phyloP scores from a whole-genome alignment of 2,113 vertebrate genomes.

The Elephantulus edwardii region DNA sequence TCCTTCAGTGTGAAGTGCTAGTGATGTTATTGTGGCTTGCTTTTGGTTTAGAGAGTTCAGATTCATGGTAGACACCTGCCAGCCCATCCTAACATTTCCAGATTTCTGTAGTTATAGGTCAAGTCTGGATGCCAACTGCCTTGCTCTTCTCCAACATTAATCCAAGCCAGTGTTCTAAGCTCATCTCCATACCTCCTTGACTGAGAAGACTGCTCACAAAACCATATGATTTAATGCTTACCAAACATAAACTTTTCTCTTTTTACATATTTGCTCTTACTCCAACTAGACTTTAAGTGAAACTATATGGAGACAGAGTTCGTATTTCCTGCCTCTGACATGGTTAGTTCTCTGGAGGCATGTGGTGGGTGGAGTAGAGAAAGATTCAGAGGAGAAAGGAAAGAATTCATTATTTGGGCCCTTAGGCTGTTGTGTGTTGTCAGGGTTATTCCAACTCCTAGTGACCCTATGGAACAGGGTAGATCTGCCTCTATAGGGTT shows the following conservation, averaged over 20 bases:
- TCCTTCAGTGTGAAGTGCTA: not conserved
- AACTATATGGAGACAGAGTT: not conserved
- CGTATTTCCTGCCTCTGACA: not conserved
- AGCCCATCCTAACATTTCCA: not conserved
- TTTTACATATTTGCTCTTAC: not conserved
- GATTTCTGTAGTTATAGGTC: not conserved
- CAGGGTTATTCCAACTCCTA: not conserved
- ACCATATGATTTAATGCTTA: not conserved
- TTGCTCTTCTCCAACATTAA: not conserved
- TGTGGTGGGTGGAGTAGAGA: not conserved
- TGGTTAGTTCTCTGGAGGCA: not conserved
- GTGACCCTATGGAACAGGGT: not conserved
- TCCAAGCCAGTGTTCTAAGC: not conserved
- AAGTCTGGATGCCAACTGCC: not conserved
- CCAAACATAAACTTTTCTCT: not conserved
- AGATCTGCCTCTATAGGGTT: not conserved
- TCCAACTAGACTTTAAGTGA: not conserved
- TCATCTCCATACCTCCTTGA: not conserved
- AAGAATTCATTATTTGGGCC: not conserved
- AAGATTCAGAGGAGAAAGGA: not conserved
- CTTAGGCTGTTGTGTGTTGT: not conserved
- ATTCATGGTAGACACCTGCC: not conserved
- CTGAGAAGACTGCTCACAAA: not conserved
- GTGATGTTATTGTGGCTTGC: fast-evolving
- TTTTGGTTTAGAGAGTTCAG: not conserved